Conservation (phyloP, 2,113 vertebrate genomes). For the Epinephelus fuscoguttatus region DNA sequence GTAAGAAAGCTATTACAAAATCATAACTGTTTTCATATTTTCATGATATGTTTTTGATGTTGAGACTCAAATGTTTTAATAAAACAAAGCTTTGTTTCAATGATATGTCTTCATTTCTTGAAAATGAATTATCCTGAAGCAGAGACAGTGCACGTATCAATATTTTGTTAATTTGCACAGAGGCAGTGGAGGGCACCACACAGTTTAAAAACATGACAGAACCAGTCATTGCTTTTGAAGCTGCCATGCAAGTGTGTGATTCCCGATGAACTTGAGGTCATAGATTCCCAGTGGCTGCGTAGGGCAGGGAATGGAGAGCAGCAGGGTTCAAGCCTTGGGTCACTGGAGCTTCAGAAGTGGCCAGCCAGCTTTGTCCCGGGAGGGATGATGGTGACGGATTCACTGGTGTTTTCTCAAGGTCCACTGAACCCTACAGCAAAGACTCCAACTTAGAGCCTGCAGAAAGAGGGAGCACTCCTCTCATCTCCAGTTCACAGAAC, state of each 20-base stretch:
- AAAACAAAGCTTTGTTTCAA: constrained; percentile 13
- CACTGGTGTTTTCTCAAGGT: constrained; percentile 85
- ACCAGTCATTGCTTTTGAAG: constrained; percentile 69
- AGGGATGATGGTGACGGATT: constrained; percentile 81
- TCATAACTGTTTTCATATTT: constrained; percentile 59
- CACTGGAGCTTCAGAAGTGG: constrained; percentile 83
- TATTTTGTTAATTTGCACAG: constrained; percentile 51
- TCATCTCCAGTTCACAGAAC: constrained; percentile 81
- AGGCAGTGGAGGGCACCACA: constrained; percentile 41
- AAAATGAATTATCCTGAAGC: constrained; percentile 16
- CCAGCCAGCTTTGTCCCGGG: constrained; percentile 80
- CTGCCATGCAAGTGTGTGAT: constrained; percentile 76
- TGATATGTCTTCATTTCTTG: not conserved
- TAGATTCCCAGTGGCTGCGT: constrained; percentile 79
- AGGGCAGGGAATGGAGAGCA: constrained; percentile 79
- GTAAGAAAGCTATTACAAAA: constrained; percentile 64
- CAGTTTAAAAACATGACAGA: constrained; percentile 72
- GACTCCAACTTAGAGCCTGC: constrained; percentile 72
- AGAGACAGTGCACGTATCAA: constrained; percentile 14
- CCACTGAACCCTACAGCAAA: constrained; percentile 82
- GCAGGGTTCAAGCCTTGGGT: constrained; percentile 83
- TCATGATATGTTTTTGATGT: constrained; percentile 48
- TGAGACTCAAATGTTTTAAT: constrained; percentile 15
- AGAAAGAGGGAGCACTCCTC: constrained; percentile 74
- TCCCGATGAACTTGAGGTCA: constrained; percentile 78